These are phyloP conservation scores for Clupea harengus DNA, from an alignment of 2,113 vertebrate genomes.

Conservation along the genomic window DNA sequence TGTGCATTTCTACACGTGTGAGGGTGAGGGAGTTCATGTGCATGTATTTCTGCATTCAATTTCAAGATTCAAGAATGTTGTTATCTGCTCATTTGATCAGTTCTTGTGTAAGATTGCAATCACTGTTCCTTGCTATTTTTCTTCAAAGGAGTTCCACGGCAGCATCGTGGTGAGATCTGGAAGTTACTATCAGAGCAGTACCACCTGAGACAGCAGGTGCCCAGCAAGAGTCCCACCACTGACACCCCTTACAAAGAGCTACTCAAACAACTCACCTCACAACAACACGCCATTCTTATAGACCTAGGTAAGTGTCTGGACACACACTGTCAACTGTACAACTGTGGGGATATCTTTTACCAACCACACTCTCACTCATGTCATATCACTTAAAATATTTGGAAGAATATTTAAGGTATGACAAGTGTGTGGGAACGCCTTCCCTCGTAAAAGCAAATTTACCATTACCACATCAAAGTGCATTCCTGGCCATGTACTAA, in stretches of 20 bases:
- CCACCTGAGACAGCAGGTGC: constrained; percentile 84
- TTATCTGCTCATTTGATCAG: background rate
- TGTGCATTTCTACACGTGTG: no score
- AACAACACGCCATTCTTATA: constrained; percentile 95
- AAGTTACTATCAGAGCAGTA: constrained; percentile 89
- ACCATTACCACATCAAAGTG: no score
- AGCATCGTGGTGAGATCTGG: constrained; percentile 94
- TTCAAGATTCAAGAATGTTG: no score
- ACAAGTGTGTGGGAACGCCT: no score
- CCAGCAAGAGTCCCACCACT: constrained; percentile 79
- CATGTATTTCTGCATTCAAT: no score
- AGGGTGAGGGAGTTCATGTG: no score
- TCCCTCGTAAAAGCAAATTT: constrained; percentile 78
- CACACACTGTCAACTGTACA: background rate
- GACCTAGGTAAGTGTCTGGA: constrained; percentile 95
- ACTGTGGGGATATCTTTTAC: no score
- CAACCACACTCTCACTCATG: no score
- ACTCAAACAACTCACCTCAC: constrained; percentile 90
- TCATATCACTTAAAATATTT: no score
- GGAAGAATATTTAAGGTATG: no score
- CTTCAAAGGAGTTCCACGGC: constrained; percentile 84
- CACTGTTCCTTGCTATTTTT: constrained; percentile 39
- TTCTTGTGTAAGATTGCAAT: background rate
- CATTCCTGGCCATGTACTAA: background rate
- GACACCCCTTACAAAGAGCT: constrained; percentile 88